phyloP scores from a whole-genome alignment of 2,113 vertebrate genomes.

The Neolamprologus sp. region DNA sequence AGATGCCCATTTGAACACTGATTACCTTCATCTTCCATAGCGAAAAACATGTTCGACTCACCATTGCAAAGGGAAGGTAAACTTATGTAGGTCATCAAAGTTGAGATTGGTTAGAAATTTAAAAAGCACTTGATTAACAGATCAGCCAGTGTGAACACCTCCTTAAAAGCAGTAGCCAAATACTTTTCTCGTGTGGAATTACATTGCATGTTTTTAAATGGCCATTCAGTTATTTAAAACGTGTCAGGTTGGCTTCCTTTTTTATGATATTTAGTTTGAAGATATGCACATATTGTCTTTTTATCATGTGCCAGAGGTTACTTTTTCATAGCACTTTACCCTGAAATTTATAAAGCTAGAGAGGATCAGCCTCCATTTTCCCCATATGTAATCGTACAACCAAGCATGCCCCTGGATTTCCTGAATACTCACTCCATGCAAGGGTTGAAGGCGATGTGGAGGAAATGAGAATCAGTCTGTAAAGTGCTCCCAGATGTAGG shows the following conservation, averaged over 20 bases:
- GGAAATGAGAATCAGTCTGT: constrained; percentile 71
- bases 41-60: constrained; percentile 59
- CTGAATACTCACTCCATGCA: constrained; percentile 77
- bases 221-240: not conserved
- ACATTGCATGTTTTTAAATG: not conserved
- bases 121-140: not conserved
- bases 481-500: constrained; percentile 75
- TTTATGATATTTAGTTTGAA: not conserved
- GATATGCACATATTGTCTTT: not conserved
- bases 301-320: not conserved
- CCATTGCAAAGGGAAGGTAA: constrained; percentile 36
- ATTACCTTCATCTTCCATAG: constrained; percentile 68
- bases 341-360: not conserved
- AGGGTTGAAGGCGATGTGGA: constrained; percentile 70
- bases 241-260: not conserved
- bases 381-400: not conserved
- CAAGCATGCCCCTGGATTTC: not conserved
- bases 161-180: not conserved
- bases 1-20: constrained; percentile 48
- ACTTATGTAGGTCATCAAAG: constrained; percentile 46
- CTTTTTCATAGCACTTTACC: not conserved
- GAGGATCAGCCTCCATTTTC: constrained; percentile 17
- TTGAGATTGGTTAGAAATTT: constrained; percentile 41
- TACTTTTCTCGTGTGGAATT: not conserved
- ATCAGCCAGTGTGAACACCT: not conserved